These are phyloP conservation scores for Sinelater perroti DNA, from an alignment of 2,888 invertebrate genomes.

Conservation along the genomic window DNA sequence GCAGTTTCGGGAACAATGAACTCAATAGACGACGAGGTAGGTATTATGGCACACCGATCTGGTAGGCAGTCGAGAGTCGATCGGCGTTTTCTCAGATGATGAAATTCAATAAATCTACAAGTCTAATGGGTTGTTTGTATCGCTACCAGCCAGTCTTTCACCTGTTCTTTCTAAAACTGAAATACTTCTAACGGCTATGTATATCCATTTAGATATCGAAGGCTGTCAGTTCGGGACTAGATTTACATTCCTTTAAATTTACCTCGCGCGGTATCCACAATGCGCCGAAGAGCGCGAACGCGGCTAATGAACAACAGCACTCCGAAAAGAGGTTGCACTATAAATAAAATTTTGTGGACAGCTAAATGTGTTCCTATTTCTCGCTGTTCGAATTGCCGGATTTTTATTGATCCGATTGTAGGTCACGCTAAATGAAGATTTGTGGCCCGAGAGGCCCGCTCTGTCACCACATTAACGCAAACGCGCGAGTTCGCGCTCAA, in stretches of 20 bases:
- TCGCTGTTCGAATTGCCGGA: constrained; percentile 13
- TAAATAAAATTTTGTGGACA: constrained; percentile 25
- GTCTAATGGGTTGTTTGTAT: constrained; percentile 32
- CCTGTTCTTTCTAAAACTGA: constrained; percentile 31
- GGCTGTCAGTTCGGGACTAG: constrained; percentile 29
- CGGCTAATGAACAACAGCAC: constrained; percentile 26
- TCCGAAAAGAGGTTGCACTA: constrained; percentile 16
- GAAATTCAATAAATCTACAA: constrained; percentile 34
- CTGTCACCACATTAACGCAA: constrained; percentile 1
- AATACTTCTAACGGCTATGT: constrained; percentile 21
- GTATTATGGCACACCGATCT: constrained; percentile 11
- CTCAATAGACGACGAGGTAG: constrained; percentile 15
- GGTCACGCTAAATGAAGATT: constrained; percentile 10
- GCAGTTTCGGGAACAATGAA: constrained; percentile 28
- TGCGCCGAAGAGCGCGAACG: constrained; percentile 1
- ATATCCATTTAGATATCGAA: constrained; percentile 30
- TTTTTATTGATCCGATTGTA: constrained; percentile 14
- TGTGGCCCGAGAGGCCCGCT: constrained; percentile 1
- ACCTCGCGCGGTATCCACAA: constrained; percentile 17
- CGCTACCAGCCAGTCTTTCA: constrained; percentile 29
- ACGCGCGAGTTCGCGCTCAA: background rate
- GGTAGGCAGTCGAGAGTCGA: constrained; percentile 23
- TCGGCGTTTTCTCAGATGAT: constrained; percentile 31
- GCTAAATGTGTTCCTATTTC: constrained; percentile 22
- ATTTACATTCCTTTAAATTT: constrained; percentile 25